Evolutionary conservation across 2,113 vertebrate species (phyloP).

Genomic region (Phylloscopus trochiloides): DNA sequence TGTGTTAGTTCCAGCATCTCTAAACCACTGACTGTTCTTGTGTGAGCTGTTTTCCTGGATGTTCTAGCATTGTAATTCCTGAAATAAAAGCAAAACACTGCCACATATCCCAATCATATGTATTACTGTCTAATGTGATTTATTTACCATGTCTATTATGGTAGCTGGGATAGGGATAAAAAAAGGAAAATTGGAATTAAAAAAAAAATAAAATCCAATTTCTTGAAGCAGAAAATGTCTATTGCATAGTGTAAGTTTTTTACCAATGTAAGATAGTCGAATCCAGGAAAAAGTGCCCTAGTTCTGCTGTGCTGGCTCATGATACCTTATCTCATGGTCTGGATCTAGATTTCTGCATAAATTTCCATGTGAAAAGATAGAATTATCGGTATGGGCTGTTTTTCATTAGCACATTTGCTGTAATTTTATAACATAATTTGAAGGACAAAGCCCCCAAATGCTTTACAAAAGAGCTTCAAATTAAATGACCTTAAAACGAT

Average conservation of each 20-base stretch:
- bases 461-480: neutral
- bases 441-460: neutral
- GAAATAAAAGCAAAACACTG: slow-evolving; percentile 85
- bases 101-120: slow-evolving; percentile 49
- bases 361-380: neutral
- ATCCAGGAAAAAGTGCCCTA: neutral
- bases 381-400: neutral
- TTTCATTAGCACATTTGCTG: neutral
- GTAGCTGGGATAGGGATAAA: neutral
- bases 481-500: neutral
- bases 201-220: neutral
- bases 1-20: slow-evolving; percentile 71
- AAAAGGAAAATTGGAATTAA: neutral
- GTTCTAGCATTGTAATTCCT: slow-evolving; percentile 80
- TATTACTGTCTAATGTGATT: slow-evolving; percentile 25
- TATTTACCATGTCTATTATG: neutral
- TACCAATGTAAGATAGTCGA: neutral
- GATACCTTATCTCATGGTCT: neutral
- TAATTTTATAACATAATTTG: neutral
- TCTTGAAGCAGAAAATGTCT: neutral
- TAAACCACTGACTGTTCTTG: slow-evolving; percentile 82
- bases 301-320: neutral
- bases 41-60: slow-evolving; percentile 82
- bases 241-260: neutral
- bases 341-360: neutral